Conservation (phyloP, 1,140 invertebrate genomes). For the Ceratosolen fusciceps region DNA sequence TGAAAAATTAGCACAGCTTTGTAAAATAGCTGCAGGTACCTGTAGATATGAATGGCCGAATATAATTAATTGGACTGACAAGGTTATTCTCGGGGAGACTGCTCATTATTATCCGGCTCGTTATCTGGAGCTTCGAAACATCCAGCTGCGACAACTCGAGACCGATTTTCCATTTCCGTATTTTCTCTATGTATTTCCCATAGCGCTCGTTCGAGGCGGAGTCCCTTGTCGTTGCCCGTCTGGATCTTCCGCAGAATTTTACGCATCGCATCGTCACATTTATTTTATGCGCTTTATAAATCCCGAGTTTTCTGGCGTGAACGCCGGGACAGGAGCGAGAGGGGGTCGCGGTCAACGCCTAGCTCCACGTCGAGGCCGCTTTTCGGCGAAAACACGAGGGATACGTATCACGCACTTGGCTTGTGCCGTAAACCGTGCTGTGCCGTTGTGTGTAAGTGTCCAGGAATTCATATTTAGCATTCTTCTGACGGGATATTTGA, state of each 20-base stretch:
- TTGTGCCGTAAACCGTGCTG: constrained; percentile 2
- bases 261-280: constrained; percentile 28
- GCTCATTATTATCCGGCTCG: neutral
- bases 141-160: neutral
- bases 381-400: constrained; percentile 25
- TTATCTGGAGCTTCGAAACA: neutral
- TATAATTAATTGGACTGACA: too few relatives aligned
- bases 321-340: neutral
- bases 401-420: constrained; percentile 21
- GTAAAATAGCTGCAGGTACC: too few relatives aligned
- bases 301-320: constrained; percentile 27
- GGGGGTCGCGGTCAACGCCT: too few relatives aligned
- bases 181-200: neutral
- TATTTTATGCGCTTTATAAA: constrained; percentile 37
- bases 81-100: too few relatives aligned
- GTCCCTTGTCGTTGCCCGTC: neutral
- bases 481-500: too few relatives aligned
- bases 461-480: too few relatives aligned
- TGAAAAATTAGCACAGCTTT: too few relatives aligned
- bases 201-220: neutral
- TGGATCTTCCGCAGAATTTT: constrained; percentile 17
- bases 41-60: too few relatives aligned
- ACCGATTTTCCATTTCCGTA: neutral
- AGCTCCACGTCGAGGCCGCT: constrained; percentile 16
- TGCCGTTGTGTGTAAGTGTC: too few relatives aligned